These are phyloP conservation scores for Colletes collaris DNA, from an alignment of 2,888 invertebrate species.

Conservation along the genomic window DNA sequence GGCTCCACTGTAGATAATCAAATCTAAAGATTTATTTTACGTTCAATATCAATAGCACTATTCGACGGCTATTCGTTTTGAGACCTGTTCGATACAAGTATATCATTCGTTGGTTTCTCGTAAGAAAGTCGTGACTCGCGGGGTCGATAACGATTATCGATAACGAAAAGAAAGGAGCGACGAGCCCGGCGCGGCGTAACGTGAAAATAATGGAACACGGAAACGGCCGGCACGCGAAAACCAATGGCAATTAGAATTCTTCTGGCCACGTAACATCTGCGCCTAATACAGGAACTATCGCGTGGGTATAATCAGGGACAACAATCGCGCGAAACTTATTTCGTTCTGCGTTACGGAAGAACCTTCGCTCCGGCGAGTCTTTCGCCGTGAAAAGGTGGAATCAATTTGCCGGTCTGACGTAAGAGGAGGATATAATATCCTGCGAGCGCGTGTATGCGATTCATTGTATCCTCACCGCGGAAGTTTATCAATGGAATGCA, in stretches of 20 bases:
- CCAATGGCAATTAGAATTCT: conserved; percentile 52
- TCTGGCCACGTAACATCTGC: conserved; percentile 43
- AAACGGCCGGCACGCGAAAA: conserved; percentile 42
- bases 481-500: conserved; percentile 59
- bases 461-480: conserved; percentile 56
- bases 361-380: conserved; percentile 56
- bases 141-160: conserved; percentile 12
- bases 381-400: conserved; percentile 64
- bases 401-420: conserved; percentile 64
- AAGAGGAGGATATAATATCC: conserved; percentile 60
- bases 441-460: conserved; percentile 42
- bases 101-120: no score
- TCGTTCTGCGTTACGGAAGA: conserved; percentile 61
- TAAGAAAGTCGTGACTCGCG: no score
- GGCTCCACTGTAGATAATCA: no score
- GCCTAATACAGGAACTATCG: conserved; percentile 49
- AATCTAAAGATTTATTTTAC: no score
- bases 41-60: no score
- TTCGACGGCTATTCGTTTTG: no score
- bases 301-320: conserved; percentile 58
- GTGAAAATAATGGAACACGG: conserved; percentile 50
- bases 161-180: conserved; percentile 13
- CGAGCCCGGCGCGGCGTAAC: background rate
- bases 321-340: conserved; percentile 57
- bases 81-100: no score